Percentiles rank a stretch among this genome's conserved stretches.
Evolutionary conservation across 2,888 invertebrate species (phyloP).

Genomic region (Syrphus vitripennis): DNA sequence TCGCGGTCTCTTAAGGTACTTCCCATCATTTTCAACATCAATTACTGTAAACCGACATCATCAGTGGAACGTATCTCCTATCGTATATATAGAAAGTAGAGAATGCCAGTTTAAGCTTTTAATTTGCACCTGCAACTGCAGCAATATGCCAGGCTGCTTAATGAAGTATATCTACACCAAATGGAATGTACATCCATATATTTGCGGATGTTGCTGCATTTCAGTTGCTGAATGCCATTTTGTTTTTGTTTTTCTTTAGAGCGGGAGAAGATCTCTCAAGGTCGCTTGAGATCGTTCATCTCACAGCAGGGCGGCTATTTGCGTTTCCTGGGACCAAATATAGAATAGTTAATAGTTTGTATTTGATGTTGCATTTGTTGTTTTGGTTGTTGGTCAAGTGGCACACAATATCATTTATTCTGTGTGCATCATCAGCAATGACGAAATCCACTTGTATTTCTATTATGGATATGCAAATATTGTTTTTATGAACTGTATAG

Average conservation of each 20-base stretch:
- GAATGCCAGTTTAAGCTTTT: slow-evolving; percentile 40
- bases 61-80: background rate
- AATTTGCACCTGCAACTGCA: slow-evolving; percentile 58
- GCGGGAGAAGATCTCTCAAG: slow-evolving; percentile 32
- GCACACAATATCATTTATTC: slow-evolving; percentile 22
- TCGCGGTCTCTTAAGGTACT: slow-evolving; percentile 19
- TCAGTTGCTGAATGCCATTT: background rate
- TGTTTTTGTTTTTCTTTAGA: background rate
- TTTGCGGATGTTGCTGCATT: slow-evolving; percentile 32
- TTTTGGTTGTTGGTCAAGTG: slow-evolving; percentile 42
- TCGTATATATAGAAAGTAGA: background rate
- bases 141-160: background rate
- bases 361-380: background rate
- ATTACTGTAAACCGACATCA: slow-evolving; percentile 31
- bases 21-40: slow-evolving; percentile 54
- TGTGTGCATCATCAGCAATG: background rate
- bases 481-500: slow-evolving; percentile 9
- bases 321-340: slow-evolving; percentile 50
- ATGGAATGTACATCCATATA: background rate
- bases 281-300: slow-evolving; percentile 58
- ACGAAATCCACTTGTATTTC: slow-evolving; percentile 53
- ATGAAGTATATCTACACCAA: background rate
- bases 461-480: slow-evolving; percentile 22
- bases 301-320: slow-evolving; percentile 22
- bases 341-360: background rate